Evolutionary conservation across 2,113 vertebrate genomes (phyloP).

Genomic region (Plestiodon gilberti): DNA sequence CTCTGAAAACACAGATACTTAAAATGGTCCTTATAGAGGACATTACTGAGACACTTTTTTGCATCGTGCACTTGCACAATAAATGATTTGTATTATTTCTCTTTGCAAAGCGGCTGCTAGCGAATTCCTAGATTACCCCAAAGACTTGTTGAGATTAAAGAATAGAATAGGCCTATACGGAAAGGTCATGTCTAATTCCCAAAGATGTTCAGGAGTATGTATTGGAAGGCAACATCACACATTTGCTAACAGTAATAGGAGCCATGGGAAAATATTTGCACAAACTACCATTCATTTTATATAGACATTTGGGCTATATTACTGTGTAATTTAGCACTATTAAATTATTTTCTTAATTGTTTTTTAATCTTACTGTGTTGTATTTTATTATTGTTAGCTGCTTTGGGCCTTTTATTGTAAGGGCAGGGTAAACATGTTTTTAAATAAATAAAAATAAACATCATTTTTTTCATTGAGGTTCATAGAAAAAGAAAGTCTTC

Average conservation of each 20-base stretch:
- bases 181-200: constrained; percentile 25
- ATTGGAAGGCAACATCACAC: neutral
- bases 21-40: constrained; percentile 41
- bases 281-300: neutral
- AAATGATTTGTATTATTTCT: constrained; percentile 34
- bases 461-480: too few species aligned
- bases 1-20: constrained; percentile 26
- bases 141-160: constrained; percentile 43
- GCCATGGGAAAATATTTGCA: constrained; percentile 14
- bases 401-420: too few species aligned
- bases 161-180: constrained; percentile 16
- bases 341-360: neutral
- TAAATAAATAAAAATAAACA: too few species aligned
- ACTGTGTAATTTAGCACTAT: too few species aligned
- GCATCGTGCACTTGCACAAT: constrained; percentile 20
- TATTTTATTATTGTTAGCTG: too few species aligned
- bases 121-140: constrained; percentile 44
- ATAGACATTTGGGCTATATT: neutral
- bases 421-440: too few species aligned
- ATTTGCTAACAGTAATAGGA: constrained; percentile 29
- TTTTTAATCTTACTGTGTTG: too few species aligned
- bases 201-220: constrained; percentile 12
- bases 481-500: too few species aligned
- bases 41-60: constrained; percentile 27
- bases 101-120: constrained; percentile 33